These are phyloP conservation scores for Melanotaenia trifasciata DNA, from an alignment of 2,797 vertebrate species.

Conservation along the genomic window DNA sequence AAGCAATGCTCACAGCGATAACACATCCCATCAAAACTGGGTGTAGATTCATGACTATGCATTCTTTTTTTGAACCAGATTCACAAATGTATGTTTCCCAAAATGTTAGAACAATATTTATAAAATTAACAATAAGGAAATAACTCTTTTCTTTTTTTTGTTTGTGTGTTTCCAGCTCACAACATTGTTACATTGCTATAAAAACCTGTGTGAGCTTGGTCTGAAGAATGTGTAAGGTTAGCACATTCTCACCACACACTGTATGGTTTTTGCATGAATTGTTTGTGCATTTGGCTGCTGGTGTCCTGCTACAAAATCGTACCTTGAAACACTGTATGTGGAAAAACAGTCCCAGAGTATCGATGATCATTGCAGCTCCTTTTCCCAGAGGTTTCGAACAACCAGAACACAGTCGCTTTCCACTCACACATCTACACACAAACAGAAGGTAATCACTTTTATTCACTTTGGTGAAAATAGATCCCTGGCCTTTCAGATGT, in stretches of 20 bases:
- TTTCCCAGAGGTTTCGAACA: slow-evolving; percentile 92
- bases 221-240: neutral
- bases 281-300: neutral
- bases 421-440: slow-evolving; percentile 90
- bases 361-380: slow-evolving; percentile 98
- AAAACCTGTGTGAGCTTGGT: neutral
- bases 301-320: slow-evolving; percentile 1
- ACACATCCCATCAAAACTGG: too few relatives aligned
- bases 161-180: too few relatives aligned
- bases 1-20: too few relatives aligned
- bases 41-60: too few relatives aligned
- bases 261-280: too few relatives aligned
- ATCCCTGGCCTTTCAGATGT: neutral
- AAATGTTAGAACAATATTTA: too few relatives aligned
- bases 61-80: too few relatives aligned
- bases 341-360: slow-evolving; percentile 93
- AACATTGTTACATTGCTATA: too few relatives aligned
- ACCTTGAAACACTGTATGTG: slow-evolving; percentile 98
- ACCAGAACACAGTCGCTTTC: slow-evolving; percentile 93
- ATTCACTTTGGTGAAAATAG: neutral
- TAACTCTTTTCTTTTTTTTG: too few relatives aligned
- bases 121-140: too few relatives aligned
- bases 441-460: slow-evolving; percentile 4
- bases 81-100: too few relatives aligned
- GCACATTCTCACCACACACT: too few relatives aligned